These are phyloP conservation scores for Rotaria socialis DNA, from an alignment of 2,888 invertebrate species.

Conservation along the genomic window DNA sequence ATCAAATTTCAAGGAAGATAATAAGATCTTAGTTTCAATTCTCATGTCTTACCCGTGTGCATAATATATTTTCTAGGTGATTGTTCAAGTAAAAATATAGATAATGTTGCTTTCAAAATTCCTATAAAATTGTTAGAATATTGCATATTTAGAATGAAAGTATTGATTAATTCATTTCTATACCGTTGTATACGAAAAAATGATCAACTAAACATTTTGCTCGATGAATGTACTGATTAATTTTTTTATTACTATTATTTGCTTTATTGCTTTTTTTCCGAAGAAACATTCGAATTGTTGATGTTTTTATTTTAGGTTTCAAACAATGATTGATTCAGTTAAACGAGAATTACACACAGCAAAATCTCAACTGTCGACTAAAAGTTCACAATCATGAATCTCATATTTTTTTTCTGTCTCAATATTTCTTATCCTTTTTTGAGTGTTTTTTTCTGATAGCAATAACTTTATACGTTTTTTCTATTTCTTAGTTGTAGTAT, in stretches of 20 bases:
- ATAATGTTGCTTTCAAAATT: background rate
- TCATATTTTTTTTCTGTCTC: background rate
- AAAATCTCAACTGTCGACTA: slow-evolving; percentile 2
- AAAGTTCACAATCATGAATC: background rate
- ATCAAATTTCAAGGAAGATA: too few relatives aligned
- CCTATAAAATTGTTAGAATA: background rate
- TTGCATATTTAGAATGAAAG: background rate
- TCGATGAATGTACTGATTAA: too few relatives aligned
- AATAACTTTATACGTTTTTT: background rate
- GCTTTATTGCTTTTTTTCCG: too few relatives aligned
- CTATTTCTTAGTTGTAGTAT: background rate
- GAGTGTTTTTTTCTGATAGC: background rate
- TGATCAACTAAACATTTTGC: too few relatives aligned
- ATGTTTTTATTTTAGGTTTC: background rate
- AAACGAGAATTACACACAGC: slow-evolving; percentile 30
- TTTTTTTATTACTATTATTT: too few relatives aligned
- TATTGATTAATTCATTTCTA: too few relatives aligned
- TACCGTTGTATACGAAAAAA: too few relatives aligned
- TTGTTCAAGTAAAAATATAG: background rate
- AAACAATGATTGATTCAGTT: slow-evolving; percentile 31
- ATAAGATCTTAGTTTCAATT: too few relatives aligned
- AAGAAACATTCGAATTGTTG: too few relatives aligned
- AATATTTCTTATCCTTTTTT: background rate
- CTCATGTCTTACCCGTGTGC: too few relatives aligned
- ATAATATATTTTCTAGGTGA: background rate